A percentile compares a stretch with the other conserved stretches of the same genome.
These are phyloP conservation scores for Aleiodes testaceus DNA, from an alignment of 2,888 invertebrate species.

Conservation along the genomic window DNA sequence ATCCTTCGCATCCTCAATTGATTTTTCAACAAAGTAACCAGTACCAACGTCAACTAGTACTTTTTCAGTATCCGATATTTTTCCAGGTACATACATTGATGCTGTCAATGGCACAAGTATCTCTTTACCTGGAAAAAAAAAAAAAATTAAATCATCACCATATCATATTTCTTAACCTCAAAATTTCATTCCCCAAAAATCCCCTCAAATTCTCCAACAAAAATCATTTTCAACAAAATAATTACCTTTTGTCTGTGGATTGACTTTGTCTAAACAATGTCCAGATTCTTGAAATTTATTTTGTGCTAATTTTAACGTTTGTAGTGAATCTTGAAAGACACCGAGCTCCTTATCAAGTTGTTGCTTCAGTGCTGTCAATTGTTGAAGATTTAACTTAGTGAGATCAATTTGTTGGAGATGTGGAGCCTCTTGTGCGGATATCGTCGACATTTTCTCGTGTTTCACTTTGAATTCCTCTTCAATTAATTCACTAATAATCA, in stretches of 20 bases:
- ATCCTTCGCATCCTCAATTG: slow-evolving; percentile 87
- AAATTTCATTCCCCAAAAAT: background rate
- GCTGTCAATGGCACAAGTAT: slow-evolving; percentile 95
- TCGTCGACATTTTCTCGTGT: slow-evolving; percentile 75
- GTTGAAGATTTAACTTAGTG: slow-evolving; percentile 85
- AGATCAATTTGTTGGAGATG: slow-evolving; percentile 87
- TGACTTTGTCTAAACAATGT: slow-evolving; percentile 87
- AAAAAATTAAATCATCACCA: slow-evolving; percentile 3
- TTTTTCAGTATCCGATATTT: slow-evolving; percentile 86
- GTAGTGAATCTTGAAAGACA: slow-evolving; percentile 92
- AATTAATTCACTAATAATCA: background rate
- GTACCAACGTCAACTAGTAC: slow-evolving; percentile 97
- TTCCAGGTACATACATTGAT: slow-evolving; percentile 98
- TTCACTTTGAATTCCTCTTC: background rate
- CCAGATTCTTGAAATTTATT: slow-evolving; percentile 91
- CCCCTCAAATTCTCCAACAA: slow-evolving; percentile 34
- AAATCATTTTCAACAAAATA: background rate
- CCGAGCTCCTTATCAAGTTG: slow-evolving; percentile 93
- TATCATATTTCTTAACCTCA: slow-evolving; percentile 45
- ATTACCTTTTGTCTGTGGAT: slow-evolving; percentile 81
- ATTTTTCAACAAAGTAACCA: slow-evolving; percentile 96
- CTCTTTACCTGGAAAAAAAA: slow-evolving; percentile 75
- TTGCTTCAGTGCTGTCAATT: slow-evolving; percentile 88
- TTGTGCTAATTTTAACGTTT: slow-evolving; percentile 92
- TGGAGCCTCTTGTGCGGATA: slow-evolving; percentile 78